These are phyloP conservation scores for Paguma larvata DNA, from an alignment of 2,797 vertebrate genomes.

Conservation along the genomic window DNA sequence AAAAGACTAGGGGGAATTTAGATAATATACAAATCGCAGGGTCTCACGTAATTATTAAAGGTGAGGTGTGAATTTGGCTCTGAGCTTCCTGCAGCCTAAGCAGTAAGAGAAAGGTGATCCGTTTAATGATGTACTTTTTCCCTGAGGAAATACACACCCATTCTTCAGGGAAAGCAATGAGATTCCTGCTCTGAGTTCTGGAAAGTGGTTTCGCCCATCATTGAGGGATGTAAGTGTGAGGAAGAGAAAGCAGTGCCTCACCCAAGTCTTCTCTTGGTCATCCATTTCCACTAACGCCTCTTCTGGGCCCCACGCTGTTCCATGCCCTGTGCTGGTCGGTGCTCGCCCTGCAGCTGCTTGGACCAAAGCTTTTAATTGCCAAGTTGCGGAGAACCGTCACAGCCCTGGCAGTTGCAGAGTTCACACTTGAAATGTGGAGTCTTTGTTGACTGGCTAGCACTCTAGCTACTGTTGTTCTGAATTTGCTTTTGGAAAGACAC, in stretches of 20 bases:
- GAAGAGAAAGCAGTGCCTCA: neutral
- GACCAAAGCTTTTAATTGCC: neutral
- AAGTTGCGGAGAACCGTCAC: neutral
- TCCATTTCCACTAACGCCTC: neutral
- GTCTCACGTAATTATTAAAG: neutral
- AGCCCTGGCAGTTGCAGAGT: neutral
- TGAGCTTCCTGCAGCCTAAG: conserved; percentile 56
- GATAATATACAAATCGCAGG: neutral
- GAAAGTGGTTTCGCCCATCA: neutral
- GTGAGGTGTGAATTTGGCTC: neutral
- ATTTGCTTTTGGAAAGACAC: neutral
- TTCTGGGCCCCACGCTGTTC: neutral
- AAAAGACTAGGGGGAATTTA: neutral
- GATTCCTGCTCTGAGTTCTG: neutral
- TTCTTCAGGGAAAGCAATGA: neutral
- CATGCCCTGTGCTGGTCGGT: neutral
- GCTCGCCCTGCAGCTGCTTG: neutral
- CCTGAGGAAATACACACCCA: neutral
- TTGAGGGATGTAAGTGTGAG: neutral
- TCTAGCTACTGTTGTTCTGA: neutral
- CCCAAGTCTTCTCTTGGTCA: neutral
- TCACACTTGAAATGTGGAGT: neutral
- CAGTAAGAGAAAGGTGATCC: conserved; percentile 46
- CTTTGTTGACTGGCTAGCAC: neutral
- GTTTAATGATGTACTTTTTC: conserved; percentile 37